Base-by-base conservation (phyloP, 1,140 invertebrate species). In the Bombus haemorrhoidalis region DNA sequence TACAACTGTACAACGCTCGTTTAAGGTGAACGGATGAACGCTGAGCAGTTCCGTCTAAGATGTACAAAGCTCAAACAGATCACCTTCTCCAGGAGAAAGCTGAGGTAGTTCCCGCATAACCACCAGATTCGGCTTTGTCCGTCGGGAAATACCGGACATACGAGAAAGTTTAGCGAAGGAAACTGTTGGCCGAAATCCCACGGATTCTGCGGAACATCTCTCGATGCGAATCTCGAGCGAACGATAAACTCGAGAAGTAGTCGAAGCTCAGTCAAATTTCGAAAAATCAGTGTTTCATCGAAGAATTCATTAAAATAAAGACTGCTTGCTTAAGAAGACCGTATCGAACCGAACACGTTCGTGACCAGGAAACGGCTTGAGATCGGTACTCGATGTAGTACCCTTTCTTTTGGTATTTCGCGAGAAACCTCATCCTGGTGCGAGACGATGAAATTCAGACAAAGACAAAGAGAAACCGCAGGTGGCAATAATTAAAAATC, bases 401-500 rank as follows among this genome's bases (percentile, higher is more conserved):
- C 5, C 13, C 39, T 72, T n/a, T 13, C 22, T 22, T 71, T 25
- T 25, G 37, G 9, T 37, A 68, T 9, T 18, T 10, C 5, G 62
- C 5, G 62, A 2, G 5, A 8, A n/a, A 53, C 18, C 18, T 53
- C 3, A 37, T 68, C 34, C 10, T 10, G 8, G 34, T 37, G 8
- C 9, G 13, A 32, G 62, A 32, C 62, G 13, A 66, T 13, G 62
- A 32, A 66, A 34, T 3, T 5, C 32, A 37, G 18, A 18, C 15
- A 28, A 10, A 15, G 4, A 9, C 37, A 37, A 41, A 53, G 15
- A 8, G n/a, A 28, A 43, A 43, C 13, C 3, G 62, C 66, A 34
- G 76, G 77, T 88, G 87, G 87, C 83, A 81, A 89, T 89, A 86
- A 88, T 78, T 69, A 25, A 39, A n/a, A 62, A n/a, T 57, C n/a